Percentiles rank a stretch among this genome's conserved stretches.
These are phyloP conservation scores for Hemibagrus guttatus DNA, from an alignment of 2,797 vertebrate species.

Conservation along the genomic window DNA sequence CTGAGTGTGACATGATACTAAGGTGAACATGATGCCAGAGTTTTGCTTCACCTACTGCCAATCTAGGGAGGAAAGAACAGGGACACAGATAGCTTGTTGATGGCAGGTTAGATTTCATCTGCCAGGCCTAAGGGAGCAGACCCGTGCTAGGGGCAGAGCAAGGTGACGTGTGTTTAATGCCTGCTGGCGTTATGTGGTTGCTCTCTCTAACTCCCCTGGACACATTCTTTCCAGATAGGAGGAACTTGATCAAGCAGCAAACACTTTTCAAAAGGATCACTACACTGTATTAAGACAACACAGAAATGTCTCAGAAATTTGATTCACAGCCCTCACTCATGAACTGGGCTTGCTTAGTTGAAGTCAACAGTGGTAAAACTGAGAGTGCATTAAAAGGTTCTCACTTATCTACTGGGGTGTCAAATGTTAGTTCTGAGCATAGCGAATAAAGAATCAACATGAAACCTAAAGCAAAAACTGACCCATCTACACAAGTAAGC, in stretches of 20 bases:
- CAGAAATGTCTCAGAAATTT: conserved; percentile 41
- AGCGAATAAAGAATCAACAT: not conserved
- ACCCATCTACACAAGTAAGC: not conserved
- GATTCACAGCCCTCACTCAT: conserved; percentile 15
- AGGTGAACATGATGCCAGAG: conserved; percentile 43
- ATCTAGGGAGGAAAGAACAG: conserved; percentile 31
- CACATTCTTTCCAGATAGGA: conserved; percentile 69
- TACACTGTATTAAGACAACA: conserved; percentile 33
- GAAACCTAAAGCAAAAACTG: not conserved
- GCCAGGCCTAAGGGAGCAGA: conserved; percentile 40
- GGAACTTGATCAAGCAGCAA: conserved; percentile 34
- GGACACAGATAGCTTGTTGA: conserved; percentile 57
- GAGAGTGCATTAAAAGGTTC: not conserved
- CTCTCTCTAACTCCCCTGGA: conserved; percentile 63
- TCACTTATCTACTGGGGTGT: not conserved
- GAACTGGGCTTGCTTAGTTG: conserved; percentile 19
- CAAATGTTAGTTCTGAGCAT: not conserved
- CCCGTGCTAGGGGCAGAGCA: conserved; percentile 50
- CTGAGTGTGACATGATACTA: conserved; percentile 46
- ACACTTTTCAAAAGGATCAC: conserved; percentile 48
- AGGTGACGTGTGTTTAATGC: conserved; percentile 65
- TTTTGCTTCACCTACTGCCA: conserved; percentile 32
- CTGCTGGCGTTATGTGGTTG: conserved; percentile 70
- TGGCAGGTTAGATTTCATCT: conserved; percentile 56
- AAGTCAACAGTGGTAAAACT: not conserved